Conservation (phyloP, 2,888 invertebrate species). For the Bombylius discolor region DNA sequence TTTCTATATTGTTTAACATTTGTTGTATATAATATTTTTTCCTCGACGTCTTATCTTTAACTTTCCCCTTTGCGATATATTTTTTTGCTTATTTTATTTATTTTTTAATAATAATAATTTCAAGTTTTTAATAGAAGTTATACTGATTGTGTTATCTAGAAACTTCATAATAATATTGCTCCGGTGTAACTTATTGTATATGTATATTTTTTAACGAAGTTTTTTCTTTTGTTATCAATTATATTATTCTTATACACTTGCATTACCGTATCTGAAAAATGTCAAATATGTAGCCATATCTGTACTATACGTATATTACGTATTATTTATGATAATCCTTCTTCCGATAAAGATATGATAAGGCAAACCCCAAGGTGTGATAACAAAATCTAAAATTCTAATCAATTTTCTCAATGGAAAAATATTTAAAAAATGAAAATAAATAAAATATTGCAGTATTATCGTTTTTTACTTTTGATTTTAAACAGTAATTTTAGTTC, state of each 20-base stretch:
- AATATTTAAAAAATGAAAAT: background rate
- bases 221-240: background rate
- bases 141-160: constrained; percentile 11
- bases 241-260: background rate
- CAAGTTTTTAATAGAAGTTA: background rate
- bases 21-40: too few species aligned
- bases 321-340: constrained; percentile 5
- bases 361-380: constrained; percentile 15
- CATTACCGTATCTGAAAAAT: background rate
- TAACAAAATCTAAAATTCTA: constrained; percentile 15
- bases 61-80: too few species aligned
- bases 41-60: too few species aligned
- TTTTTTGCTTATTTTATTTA: too few species aligned
- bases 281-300: background rate
- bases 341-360: constrained; percentile 17
- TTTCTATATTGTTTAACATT: too few species aligned
- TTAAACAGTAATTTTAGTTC: background rate
- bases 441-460: background rate
- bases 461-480: background rate
- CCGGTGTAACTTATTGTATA: background rate
- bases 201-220: background rate
- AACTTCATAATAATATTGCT: background rate
- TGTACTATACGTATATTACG: background rate
- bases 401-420: constrained; percentile 5
- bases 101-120: background rate